Conservation (phyloP, 2,888 invertebrate species). For the Leptinotarsa peninsularis region DNA sequence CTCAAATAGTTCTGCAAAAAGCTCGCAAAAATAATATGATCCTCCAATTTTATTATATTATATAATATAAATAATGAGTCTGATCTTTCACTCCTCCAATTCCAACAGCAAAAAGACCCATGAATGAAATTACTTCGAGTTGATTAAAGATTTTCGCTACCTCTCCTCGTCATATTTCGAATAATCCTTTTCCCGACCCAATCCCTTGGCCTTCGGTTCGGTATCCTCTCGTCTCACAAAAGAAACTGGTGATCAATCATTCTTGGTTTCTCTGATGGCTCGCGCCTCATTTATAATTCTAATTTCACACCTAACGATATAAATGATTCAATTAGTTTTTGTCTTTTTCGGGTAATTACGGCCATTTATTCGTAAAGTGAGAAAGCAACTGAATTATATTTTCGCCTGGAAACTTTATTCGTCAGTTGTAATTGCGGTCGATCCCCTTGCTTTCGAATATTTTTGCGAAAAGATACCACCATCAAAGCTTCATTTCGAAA, state of each 20-base stretch:
- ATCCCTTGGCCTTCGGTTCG: not conserved
- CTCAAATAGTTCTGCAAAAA: too few relatives aligned
- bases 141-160: not conserved
- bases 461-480: too few relatives aligned
- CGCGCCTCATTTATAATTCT: slow-evolving; percentile 56
- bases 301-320: slow-evolving; percentile 59
- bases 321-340: slow-evolving; percentile 60
- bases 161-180: not conserved
- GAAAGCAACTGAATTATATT: slow-evolving; percentile 16
- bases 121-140: not conserved
- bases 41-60: too few relatives aligned
- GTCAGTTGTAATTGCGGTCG: not conserved
- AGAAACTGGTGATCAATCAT: slow-evolving; percentile 51
- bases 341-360: slow-evolving; percentile 46
- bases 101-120: not conserved
- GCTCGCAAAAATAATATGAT: too few relatives aligned
- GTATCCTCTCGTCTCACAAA: slow-evolving; percentile 26
- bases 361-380: slow-evolving; percentile 41
- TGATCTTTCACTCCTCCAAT: not conserved
- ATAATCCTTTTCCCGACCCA: not conserved
- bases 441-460: not conserved
- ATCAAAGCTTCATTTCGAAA: too few relatives aligned
- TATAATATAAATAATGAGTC: not conserved
- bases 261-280: slow-evolving; percentile 31
- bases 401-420: not conserved